Base-by-base conservation (phyloP, 2,888 invertebrate genomes). In the Volucella inanis region DNA sequence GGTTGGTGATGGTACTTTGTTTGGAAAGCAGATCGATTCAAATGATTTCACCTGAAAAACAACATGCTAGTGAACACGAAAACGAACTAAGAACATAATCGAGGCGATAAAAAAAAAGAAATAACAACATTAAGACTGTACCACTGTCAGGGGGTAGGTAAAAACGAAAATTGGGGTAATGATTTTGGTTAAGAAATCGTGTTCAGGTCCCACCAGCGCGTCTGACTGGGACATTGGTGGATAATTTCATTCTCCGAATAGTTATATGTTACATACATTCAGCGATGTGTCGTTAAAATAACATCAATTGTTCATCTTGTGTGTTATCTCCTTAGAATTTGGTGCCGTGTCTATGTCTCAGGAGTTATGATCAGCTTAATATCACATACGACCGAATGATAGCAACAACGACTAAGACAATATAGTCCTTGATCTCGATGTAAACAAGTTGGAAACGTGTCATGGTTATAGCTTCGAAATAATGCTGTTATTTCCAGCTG, bases 211-310 rank as follows among this genome's bases (percentile, higher is more conserved):
- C 62, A 57, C 43, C 8, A 8, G 18, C 57, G 54, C 22, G 49
- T 64, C 38, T n/a, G 59, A 65, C 74, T 70, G 75, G 75, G 79
- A 75, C 79, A 67, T 75, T 65, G 52, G 31, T 0, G 68, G 75
- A 75, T 79, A 84, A 79, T 84, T 84, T 79, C 70, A 79, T 84
- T 79, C 70, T 47, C 49, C 62, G 64, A 68, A 74, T 62, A 77
- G 55, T 65, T 54, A 31, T 22, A 22, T 3, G n/a, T n/a, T 1
- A 3, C 3, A 70, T 72, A 80, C 71, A 80, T 80, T 76, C 72
- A 80, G 80, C 76, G 84, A 84, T 80, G 65, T 80, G 75, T 76
- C 76, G 71, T 80, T 85, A 76, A 80, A 80, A 78, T 76, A 85
- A 65, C 76, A 80, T 62, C 57, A 52, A 64, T 76, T 85, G 85